Base-by-base conservation (phyloP, 1,140 invertebrate species). In the Cylas formicarius region DNA sequence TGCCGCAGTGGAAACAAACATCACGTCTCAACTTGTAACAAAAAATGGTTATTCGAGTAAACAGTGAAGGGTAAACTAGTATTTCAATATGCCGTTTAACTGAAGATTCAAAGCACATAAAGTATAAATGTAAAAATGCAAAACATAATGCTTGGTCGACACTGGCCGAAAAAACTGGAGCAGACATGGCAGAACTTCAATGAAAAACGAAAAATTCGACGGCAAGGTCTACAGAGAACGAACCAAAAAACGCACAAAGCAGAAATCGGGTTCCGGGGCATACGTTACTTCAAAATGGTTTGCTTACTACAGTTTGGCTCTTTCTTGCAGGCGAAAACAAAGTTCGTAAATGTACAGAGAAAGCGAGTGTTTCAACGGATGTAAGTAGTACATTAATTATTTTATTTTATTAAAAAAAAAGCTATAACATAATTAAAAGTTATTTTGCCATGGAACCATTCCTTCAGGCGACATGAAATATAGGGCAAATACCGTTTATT, bases 1-100 rank as follows among this genome's bases (percentile, higher is more conserved):
- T 36, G 16, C 34, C 18, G 34, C 34, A 36, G 34, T 36, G 34
- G 34, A 36, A 36, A 36, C 34, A n/a, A n/a, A n/a, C n/a, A n/a
- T n/a, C n/a, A n/a, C n/a, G n/a, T n/a, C n/a, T n/a, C n/a, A n/a
- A n/a, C n/a, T n/a, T n/a, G n/a, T n/a, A n/a, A n/a, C n/a, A n/a
- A n/a, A n/a, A n/a, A n/a, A n/a, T n/a, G n/a, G n/a, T n/a, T n/a
- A n/a, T n/a, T n/a, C n/a, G n/a, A n/a, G n/a, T n/a, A n/a, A n/a
- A n/a, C n/a, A n/a, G n/a, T n/a, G n/a, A n/a, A n/a, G n/a, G n/a
- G n/a, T n/a, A n/a, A n/a, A n/a, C n/a, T n/a, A n/a, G n/a, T n/a
- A n/a, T n/a, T n/a, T n/a, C n/a, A n/a, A n/a, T n/a, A n/a, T n/a
- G n/a, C n/a, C n/a, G n/a, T n/a, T n/a, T n/a, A n/a, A n/a, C n/a